phyloP scores from a whole-genome alignment of 2,797 vertebrate genomes.

The Alcedo atthis region DNA sequence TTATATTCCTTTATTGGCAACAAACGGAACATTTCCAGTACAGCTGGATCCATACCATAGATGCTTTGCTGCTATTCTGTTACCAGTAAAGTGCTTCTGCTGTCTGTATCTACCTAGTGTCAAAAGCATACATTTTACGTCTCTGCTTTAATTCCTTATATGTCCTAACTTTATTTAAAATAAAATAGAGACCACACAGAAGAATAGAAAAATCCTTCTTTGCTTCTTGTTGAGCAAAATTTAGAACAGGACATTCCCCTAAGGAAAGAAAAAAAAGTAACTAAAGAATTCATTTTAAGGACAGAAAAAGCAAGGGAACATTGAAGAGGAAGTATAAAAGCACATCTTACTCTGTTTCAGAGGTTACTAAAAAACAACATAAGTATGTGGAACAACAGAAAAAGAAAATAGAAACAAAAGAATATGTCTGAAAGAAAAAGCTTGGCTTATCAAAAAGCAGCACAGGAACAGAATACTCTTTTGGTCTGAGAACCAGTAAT shows the following conservation, averaged over 20 bases:
- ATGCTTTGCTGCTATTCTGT: not conserved
- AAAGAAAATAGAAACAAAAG: not conserved
- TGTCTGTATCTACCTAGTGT: accelerated
- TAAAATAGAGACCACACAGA: not conserved
- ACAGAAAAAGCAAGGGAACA: not conserved
- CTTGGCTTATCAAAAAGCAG: not conserved
- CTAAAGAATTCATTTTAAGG: not conserved
- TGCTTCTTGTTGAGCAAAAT: not conserved
- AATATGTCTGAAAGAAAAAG: not conserved
- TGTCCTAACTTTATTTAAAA: not conserved
- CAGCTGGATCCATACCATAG: not conserved
- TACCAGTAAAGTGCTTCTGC: not conserved
- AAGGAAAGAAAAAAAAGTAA: not conserved
- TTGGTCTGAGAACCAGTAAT: not conserved
- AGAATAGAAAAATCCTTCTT: not conserved
- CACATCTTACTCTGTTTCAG: not conserved
- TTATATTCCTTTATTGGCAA: not conserved
- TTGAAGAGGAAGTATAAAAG: constrained; percentile 20
- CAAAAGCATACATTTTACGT: not conserved
- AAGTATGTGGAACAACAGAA: not conserved
- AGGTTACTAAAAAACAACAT: not conserved
- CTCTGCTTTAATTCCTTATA: not conserved
- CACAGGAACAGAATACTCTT: not conserved
- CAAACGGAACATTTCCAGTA: not conserved
- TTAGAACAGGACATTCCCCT: not conserved